Conservation (phyloP, 2,113 vertebrate species). For the Dasyprocta punctata region DNA sequence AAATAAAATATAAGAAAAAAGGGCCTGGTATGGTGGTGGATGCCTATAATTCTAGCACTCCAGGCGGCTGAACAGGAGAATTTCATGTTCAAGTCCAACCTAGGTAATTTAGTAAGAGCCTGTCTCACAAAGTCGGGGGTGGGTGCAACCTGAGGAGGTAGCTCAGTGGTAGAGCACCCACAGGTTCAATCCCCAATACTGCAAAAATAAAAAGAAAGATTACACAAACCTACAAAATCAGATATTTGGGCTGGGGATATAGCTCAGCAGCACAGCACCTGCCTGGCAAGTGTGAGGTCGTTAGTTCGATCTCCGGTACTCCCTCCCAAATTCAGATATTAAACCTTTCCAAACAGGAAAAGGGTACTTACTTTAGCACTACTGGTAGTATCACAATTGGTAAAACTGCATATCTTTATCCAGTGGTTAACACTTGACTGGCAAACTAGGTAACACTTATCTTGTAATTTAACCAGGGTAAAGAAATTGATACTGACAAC, state of each 20-base stretch:
- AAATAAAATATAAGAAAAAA: neutral
- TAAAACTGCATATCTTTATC: neutral
- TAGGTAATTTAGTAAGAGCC: neutral
- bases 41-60: neutral
- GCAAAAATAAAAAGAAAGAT: neutral
- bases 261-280: no score
- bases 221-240: neutral
- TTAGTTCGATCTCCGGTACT: no score
- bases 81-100: neutral
- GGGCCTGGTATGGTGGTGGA: neutral
- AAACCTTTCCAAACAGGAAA: neutral
- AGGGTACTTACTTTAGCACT: neutral
- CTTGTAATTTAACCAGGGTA: neutral
- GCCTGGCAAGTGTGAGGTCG: no score
- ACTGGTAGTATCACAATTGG: neutral
- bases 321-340: neutral
- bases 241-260: no score
- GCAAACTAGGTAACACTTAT: constrained; percentile 31
- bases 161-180: neutral
- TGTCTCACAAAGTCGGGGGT: neutral
- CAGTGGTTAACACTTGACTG: constrained; percentile 46
- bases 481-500: neutral
- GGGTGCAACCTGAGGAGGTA: neutral
- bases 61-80: neutral
- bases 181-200: neutral